A percentile compares a stretch with the other conserved stretches of the same genome.
Evolutionary conservation across 2,888 invertebrate species (phyloP).

Genomic region (Loripinus fragilis): DNA sequence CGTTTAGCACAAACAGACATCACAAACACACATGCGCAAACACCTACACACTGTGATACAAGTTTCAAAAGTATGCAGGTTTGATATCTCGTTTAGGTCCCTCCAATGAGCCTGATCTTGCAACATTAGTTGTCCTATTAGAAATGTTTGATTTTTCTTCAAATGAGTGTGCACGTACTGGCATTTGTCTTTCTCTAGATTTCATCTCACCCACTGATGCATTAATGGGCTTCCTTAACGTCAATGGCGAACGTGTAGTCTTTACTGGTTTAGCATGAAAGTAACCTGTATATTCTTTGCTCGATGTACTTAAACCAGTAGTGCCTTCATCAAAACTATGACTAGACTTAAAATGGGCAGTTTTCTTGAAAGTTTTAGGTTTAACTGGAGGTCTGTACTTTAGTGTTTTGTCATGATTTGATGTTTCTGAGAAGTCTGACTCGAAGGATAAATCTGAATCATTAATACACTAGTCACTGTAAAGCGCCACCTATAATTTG

Average conservation of each 20-base stretch:
- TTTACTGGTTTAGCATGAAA: not conserved
- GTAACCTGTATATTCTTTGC: not conserved
- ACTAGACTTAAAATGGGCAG: not conserved
- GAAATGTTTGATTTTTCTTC: slow-evolving; percentile 35
- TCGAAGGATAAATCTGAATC: slow-evolving; percentile 58
- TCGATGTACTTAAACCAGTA: not conserved
- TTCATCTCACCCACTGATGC: slow-evolving; percentile 28
- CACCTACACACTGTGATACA: too few species aligned
- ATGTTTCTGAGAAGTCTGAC: slow-evolving; percentile 54
- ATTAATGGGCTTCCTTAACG: slow-evolving; percentile 27
- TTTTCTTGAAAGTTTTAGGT: not conserved
- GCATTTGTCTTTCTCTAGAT: slow-evolving; percentile 25
- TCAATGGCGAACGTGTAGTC: not conserved
- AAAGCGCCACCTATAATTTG: too few species aligned
- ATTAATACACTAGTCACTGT: slow-evolving; percentile 36
- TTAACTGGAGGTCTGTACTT: not conserved
- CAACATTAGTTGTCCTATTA: slow-evolving; percentile 29
- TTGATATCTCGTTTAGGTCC: slow-evolving; percentile 30
- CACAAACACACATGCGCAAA: too few species aligned
- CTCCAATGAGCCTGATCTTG: slow-evolving; percentile 50
- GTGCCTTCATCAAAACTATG: not conserved
- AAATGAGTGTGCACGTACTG: slow-evolving; percentile 42
- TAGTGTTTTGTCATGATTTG: not conserved
- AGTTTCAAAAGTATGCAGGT: slow-evolving; percentile 56
- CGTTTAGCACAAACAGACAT: too few species aligned